These are phyloP conservation scores for Barbus barbus DNA, from an alignment of 2,113 vertebrate genomes.

Conservation along the genomic window DNA sequence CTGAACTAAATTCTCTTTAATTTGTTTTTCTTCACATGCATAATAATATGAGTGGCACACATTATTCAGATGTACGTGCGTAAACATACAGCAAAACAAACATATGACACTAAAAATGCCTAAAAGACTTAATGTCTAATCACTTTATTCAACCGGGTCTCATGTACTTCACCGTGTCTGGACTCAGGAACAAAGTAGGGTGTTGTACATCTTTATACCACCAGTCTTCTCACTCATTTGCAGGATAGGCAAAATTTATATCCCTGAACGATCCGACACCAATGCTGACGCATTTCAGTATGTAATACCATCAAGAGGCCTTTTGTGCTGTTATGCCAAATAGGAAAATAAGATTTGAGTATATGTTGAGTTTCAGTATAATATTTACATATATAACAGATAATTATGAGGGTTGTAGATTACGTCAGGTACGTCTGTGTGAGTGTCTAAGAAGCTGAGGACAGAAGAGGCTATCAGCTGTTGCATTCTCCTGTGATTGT, in stretches of 20 bases:
- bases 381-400: background rate
- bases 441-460: constrained; percentile 32
- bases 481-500: constrained; percentile 76
- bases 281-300: constrained; percentile 70
- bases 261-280: constrained; percentile 71
- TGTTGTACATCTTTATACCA: constrained; percentile 68
- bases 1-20: background rate
- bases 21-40: background rate
- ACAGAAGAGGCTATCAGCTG: constrained; percentile 77
- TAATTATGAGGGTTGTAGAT: background rate
- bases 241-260: constrained; percentile 75
- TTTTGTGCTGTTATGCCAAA: constrained; percentile 35
- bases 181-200: constrained; percentile 62
- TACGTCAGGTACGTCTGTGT: constrained; percentile 12
- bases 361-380: background rate
- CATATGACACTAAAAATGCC: background rate
- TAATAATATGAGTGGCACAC: no score
- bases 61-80: no score
- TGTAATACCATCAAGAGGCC: background rate
- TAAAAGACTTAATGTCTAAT: no score
- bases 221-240: constrained; percentile 67
- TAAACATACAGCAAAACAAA: no score
- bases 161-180: no score
- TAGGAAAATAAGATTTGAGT: background rate
- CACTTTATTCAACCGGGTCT: no score